Evolutionary conservation across 2,888 invertebrate species (phyloP).

Genomic region (Brachyptera risi): DNA sequence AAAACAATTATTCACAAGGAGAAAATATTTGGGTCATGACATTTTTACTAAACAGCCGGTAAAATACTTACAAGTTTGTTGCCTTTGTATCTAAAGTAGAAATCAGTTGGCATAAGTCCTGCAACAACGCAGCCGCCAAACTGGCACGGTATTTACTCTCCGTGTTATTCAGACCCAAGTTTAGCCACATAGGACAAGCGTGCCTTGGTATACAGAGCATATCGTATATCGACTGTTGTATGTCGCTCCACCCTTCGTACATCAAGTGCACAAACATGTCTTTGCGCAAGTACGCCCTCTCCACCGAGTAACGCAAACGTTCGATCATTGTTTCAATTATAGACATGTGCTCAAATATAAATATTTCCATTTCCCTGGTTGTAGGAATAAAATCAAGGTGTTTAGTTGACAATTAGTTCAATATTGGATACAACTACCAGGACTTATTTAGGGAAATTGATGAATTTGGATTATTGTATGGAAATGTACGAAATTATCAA

Average conservation of each 20-base stretch:
- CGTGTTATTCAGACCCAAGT: constrained; percentile 42
- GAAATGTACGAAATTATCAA: too few species aligned
- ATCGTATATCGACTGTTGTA: constrained; percentile 55
- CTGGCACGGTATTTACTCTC: not conserved
- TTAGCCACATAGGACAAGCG: constrained; percentile 62
- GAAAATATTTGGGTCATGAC: too few species aligned
- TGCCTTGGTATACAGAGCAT: constrained; percentile 64
- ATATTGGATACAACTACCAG: too few species aligned
- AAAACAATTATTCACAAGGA: too few species aligned
- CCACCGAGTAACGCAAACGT: constrained; percentile 61
- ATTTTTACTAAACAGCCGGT: too few species aligned
- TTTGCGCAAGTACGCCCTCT: constrained; percentile 56
- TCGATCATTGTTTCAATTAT: constrained; percentile 69
- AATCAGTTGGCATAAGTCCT: constrained; percentile 58
- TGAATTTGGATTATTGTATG: too few species aligned
- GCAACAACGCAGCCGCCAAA: constrained; percentile 30
- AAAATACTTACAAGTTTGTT: constrained; percentile 82
- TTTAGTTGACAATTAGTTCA: too few species aligned
- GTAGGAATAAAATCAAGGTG: not conserved
- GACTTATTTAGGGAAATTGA: too few species aligned
- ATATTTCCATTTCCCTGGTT: constrained; percentile 62
- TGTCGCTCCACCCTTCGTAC: constrained; percentile 48
- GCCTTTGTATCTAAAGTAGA: constrained; percentile 74
- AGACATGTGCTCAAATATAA: constrained; percentile 76
- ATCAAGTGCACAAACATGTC: constrained; percentile 49